A percentile compares a stretch with the other conserved stretches of the same genome.
Evolutionary conservation across 2,888 invertebrate genomes (phyloP).

Genomic region (Cactoblastis cactorum): DNA sequence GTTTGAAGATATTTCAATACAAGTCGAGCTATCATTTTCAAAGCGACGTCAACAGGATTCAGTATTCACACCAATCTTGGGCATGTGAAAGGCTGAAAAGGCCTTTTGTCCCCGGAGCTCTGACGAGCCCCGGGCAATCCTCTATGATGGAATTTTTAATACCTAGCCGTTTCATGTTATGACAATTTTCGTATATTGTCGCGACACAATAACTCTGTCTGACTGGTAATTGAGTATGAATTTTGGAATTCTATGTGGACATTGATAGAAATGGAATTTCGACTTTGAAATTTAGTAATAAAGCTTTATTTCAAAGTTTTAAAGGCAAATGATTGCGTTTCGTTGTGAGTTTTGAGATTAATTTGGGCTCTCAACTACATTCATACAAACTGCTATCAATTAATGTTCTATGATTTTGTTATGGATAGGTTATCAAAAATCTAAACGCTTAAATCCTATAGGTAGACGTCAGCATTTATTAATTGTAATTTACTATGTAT

Average conservation of each 20-base stretch:
- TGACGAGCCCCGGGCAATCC: constrained; percentile 31
- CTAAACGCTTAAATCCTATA: too few species aligned
- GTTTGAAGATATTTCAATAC: constrained; percentile 2
- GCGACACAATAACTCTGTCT: constrained; percentile 26
- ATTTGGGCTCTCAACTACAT: too few species aligned
- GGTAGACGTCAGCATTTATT: too few species aligned
- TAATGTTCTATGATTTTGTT: too few species aligned
- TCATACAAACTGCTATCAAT: too few species aligned
- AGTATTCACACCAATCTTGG: constrained; percentile 23
- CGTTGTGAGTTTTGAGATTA: too few species aligned
- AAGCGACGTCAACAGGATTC: constrained; percentile 17
- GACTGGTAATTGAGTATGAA: constrained; percentile 14
- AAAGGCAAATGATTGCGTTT: neutral
- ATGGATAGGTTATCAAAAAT: too few species aligned
- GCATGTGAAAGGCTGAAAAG: constrained; percentile 39
- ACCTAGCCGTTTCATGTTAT: constrained; percentile 36
- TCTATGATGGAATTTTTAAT: constrained; percentile 52
- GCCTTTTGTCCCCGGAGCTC: constrained; percentile 37
- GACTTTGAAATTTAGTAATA: neutral
- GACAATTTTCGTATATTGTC: constrained; percentile 44
- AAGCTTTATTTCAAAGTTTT: too few species aligned
- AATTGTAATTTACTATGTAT: too few species aligned
- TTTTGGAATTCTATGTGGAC: neutral
- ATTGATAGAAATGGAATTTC: neutral
- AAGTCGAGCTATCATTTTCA: constrained; percentile 19